phyloP scores from a whole-genome alignment of 2,113 vertebrate genomes.

The Bos javanicus region DNA sequence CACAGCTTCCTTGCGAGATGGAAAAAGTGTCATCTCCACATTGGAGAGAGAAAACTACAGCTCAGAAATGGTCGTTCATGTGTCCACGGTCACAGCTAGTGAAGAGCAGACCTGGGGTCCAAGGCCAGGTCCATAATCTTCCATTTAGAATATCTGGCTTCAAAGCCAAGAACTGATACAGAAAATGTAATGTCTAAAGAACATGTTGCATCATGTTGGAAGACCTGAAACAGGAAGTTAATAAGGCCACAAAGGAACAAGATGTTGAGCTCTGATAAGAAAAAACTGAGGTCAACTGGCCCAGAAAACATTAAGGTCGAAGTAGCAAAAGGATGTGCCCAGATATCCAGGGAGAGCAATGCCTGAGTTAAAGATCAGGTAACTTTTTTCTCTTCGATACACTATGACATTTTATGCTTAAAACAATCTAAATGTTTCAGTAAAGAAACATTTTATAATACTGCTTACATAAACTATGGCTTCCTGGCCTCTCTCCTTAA shows the following conservation, averaged over 20 bases:
- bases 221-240: background rate
- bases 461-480: background rate
- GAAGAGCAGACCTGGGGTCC: background rate
- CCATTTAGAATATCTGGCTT: background rate
- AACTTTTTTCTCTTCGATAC: background rate
- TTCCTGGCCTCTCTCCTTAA: background rate
- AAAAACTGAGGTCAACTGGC: background rate
- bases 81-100: background rate
- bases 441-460: background rate
- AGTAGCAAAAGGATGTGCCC: background rate
- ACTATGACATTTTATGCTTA: background rate
- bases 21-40: background rate
- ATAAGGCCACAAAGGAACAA: background rate
- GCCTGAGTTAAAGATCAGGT: background rate
- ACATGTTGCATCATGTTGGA: background rate
- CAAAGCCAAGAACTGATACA: background rate
- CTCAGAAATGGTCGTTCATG: background rate
- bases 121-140: background rate
- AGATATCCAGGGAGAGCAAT: background rate
- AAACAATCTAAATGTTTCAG: background rate
- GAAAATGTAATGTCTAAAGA: background rate
- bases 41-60: background rate
- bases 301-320: background rate
- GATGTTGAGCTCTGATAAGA: background rate
- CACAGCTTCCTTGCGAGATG: background rate